phyloP scores from a whole-genome alignment of 2,888 invertebrate genomes.

The Frankliniella intonsa region DNA sequence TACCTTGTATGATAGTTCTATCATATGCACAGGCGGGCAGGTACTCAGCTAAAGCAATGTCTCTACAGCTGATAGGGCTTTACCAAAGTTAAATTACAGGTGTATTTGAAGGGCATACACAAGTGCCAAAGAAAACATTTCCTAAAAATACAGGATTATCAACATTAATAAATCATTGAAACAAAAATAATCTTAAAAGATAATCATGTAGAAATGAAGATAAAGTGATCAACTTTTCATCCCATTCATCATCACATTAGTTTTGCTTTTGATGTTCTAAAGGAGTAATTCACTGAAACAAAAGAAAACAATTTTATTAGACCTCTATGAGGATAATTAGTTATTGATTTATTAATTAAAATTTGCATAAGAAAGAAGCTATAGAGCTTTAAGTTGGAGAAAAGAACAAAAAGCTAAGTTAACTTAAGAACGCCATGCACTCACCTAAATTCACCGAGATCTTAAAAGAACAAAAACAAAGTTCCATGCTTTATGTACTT shows the following conservation, averaged over 20 bases:
- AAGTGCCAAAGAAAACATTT: constrained; percentile 13
- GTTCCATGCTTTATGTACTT: background rate
- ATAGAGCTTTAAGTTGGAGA: background rate
- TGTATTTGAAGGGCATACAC: background rate
- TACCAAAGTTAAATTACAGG: background rate
- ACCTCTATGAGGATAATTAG: background rate
- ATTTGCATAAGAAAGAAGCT: background rate
- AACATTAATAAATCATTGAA: constrained; percentile 27
- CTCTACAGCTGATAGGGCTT: background rate
- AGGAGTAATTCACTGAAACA: background rate
- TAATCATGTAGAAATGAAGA: constrained; percentile 14
- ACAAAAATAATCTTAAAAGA: constrained; percentile 21
- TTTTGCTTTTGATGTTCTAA: background rate
- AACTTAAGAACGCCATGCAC: background rate
- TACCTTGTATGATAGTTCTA: background rate
- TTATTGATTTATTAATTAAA: background rate
- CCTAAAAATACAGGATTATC: constrained; percentile 20
- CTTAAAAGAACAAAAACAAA: background rate
- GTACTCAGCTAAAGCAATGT: constrained; percentile 29
- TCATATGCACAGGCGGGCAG: constrained; percentile 7
- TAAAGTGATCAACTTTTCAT: background rate
- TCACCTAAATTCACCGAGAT: background rate
- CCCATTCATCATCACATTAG: background rate
- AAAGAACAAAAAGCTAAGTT: background rate
- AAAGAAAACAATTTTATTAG: background rate